Base-by-base conservation (phyloP, 2,797 vertebrate species). In the Sebastes goodei region DNA sequence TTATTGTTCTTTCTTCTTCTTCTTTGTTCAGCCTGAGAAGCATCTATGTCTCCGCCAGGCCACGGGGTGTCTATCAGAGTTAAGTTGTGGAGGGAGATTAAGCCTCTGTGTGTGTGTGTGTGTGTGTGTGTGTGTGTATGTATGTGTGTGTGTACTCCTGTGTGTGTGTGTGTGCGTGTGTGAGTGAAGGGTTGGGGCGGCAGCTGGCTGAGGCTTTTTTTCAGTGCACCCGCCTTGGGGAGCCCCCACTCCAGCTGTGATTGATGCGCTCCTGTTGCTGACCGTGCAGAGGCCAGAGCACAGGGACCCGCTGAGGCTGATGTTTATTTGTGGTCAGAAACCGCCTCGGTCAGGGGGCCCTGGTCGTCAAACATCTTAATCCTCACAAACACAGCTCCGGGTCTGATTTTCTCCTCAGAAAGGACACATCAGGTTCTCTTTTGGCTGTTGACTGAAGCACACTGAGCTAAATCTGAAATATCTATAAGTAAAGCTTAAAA, bases 281-380 rank as follows among this genome's bases (percentile, higher is more conserved):
- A 90, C 89, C 85, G 78, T 84, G 90, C 91, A 86, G 87, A 83
- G 91, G 91, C 90, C 87, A 25, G 88, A 88, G 88, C 88, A 35
- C 80, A 71, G 92, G 90, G 92, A 89, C 88, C 89, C 66, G 71
- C 86, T 70, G 84, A 90, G 88, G 86, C 92, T 89, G 88, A 81
- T 95, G 93, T 95, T 94, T 95, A 92, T 95, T 95, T 94, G 93
- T 93, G 93, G 92, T 94, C 90, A 94, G 93, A 94, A 94, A 92
- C 76, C 90, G 53, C 88, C 89, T 89, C 78, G 86, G 91, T 92
- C 88, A 89, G 86, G 81, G 85, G 85, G 83, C 84, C 86, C 82
- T 49, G 64, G 69, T 92, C 92, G 86, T 94, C 93, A 92, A 94
- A 95, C 93, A 92, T 90, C 92, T 94, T 95, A 92, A 94, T 94